phyloP scores from a whole-genome alignment of 2,888 invertebrate species.

The Hypena proboscidalis region DNA sequence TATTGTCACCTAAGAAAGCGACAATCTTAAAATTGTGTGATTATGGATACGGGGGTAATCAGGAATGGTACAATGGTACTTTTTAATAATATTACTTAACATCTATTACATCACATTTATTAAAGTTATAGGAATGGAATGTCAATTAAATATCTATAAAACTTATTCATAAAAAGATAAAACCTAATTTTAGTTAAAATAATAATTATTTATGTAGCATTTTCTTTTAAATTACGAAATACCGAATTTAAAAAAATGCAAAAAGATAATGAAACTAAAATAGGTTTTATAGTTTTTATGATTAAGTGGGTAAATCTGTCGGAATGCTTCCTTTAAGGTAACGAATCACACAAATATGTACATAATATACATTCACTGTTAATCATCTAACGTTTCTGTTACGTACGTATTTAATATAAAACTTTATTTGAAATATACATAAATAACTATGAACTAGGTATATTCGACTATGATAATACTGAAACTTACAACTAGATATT shows the following conservation, averaged over 20 bases:
- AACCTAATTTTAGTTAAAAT: too few species aligned
- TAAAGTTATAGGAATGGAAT: conserved; percentile 28
- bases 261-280: too few species aligned
- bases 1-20: conserved; percentile 23
- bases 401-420: conserved; percentile 63
- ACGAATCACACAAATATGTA: conserved; percentile 62
- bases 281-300: conserved; percentile 23
- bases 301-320: too few species aligned
- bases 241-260: too few species aligned
- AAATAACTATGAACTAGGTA: conserved; percentile 74
- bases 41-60: conserved; percentile 8
- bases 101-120: conserved; percentile 26
- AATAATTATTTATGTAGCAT: too few species aligned
- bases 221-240: too few species aligned
- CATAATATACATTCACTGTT: conserved; percentile 66
- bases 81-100: conserved; percentile 11
- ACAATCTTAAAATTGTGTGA: conserved; percentile 18
- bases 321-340: conserved; percentile 37
- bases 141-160: conserved; percentile 9
- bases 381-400: conserved; percentile 46
- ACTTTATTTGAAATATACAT: conserved; percentile 74
- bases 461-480: conserved; percentile 83
- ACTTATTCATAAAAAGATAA: too few species aligned
- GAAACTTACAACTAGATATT: conserved; percentile 81
- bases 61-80: conserved; percentile 11